Evolutionary conservation across 2,888 invertebrate species (phyloP).

Genomic region (Camptogramma bilineatum): DNA sequence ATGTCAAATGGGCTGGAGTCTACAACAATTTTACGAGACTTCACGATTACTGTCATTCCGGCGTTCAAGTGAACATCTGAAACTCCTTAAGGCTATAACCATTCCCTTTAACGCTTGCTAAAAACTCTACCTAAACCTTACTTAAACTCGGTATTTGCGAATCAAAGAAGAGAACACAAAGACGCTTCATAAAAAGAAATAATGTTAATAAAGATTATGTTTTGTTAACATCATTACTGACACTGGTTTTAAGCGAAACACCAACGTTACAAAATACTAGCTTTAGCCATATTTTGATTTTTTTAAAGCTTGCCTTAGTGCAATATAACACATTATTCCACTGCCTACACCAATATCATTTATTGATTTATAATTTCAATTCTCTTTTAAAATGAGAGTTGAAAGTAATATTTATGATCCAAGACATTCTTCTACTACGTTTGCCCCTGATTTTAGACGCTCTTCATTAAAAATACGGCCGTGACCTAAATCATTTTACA

Average conservation of each 20-base stretch:
- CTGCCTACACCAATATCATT: no score
- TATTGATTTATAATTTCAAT: no score
- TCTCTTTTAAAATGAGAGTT: no score
- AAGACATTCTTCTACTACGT: background rate
- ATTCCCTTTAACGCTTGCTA: slow-evolving; percentile 30
- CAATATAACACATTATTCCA: background rate
- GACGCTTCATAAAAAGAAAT: background rate
- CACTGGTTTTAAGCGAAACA: no score
- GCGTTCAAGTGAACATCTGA: slow-evolving; percentile 33
- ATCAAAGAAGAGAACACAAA: background rate
- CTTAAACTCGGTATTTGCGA: background rate
- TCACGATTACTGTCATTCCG: slow-evolving; percentile 24
- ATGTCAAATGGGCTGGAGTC: slow-evolving; percentile 26
- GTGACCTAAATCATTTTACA: slow-evolving; percentile 1
- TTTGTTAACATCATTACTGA: background rate
- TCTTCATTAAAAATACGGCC: background rate
- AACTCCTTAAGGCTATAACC: slow-evolving; percentile 32
- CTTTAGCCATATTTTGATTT: no score
- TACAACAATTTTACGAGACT: slow-evolving; percentile 33
- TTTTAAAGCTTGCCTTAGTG: no score
- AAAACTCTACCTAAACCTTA: slow-evolving; percentile 19
- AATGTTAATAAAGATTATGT: background rate
- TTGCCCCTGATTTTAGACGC: background rate
- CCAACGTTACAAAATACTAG: no score
- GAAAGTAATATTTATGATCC: no score